Conservation (phyloP, 2,113 vertebrate genomes). For the Oreochromis niloticus region DNA sequence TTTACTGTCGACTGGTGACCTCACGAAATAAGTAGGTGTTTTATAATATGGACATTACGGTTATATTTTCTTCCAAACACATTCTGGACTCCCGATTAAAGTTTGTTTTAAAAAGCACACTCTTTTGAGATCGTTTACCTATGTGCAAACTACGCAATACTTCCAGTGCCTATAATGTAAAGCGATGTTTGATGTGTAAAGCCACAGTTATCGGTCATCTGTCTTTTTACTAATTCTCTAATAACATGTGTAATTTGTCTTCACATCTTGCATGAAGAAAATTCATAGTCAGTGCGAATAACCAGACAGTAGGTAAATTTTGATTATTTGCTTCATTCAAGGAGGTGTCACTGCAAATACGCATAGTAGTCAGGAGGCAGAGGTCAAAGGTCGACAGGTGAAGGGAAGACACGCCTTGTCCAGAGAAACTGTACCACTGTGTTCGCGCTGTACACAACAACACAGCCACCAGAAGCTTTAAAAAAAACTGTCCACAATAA, state of each 20-base stretch:
- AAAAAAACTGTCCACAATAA: neutral
- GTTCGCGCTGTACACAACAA: neutral
- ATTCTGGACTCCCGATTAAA: neutral
- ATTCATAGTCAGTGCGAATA: neutral
- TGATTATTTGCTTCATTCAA: neutral
- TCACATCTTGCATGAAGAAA: neutral
- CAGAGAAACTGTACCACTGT: neutral
- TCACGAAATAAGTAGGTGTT: neutral
- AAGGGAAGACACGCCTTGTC: neutral
- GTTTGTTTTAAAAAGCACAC: neutral
- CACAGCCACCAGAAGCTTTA: neutral
- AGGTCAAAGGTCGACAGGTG: neutral
- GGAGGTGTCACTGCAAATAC: neutral
- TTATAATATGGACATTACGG: neutral
- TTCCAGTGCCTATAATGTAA: neutral
- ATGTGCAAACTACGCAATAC: neutral
- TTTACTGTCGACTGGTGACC: neutral
- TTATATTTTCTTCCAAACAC: neutral
- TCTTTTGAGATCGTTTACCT: neutral
- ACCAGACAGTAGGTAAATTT: neutral
- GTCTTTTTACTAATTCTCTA: neutral
- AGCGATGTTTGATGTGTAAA: neutral
- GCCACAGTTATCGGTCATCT: neutral
- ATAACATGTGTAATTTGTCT: neutral
- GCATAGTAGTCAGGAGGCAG: neutral